Base-by-base conservation (phyloP, 2,797 vertebrate genomes). In the Amazona finschi region DNA sequence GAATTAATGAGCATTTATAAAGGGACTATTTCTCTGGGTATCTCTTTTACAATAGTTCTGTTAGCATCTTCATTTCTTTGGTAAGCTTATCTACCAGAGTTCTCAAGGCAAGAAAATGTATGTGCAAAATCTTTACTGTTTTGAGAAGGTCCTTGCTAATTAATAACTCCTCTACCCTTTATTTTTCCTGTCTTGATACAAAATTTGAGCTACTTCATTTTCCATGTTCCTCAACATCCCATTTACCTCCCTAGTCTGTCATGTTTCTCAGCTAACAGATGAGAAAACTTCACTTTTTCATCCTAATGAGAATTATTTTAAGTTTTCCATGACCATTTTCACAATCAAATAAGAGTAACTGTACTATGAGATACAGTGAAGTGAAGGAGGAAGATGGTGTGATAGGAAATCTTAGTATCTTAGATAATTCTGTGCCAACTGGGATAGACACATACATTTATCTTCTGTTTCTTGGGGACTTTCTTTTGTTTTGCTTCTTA, bases 401-500 rank as follows among this genome's bases (percentile, higher is more conserved):
- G 74, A 76, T 88, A 90, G 25, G 31, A 88, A 50, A 33, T 72
- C 12, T 81, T 57, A 36, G 15, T 77, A 20, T 30, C 15, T 53
- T 73, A 86, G 52, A 33, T 78, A 84, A 39, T 93, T 44, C n/a
- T 86, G 8, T 77, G 60, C 12, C 62, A 44, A 22, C 46, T 82
- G 70, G 17, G 97, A 97, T 31, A 98, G 96, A 97, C 98, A 97
- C 97, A 55, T 73, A 57, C 81, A 78, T 98, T 98, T 98, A 98
- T 98, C 98, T 98, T 98, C 97, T 98, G 96, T 98, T 98, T 90
- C 96, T 97, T 97, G 96, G 97, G 97, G 97, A 83, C 96, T 95
- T 93, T 94, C 61, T 95, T 93, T 91, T 97, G 65, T 86, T 86
- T 79, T 92, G 79, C 96, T 81, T 97, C 77, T 95, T 92, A 58